These are phyloP conservation scores for Macaria liturata DNA, from an alignment of 2,888 invertebrate species.

Conservation along the genomic window DNA sequence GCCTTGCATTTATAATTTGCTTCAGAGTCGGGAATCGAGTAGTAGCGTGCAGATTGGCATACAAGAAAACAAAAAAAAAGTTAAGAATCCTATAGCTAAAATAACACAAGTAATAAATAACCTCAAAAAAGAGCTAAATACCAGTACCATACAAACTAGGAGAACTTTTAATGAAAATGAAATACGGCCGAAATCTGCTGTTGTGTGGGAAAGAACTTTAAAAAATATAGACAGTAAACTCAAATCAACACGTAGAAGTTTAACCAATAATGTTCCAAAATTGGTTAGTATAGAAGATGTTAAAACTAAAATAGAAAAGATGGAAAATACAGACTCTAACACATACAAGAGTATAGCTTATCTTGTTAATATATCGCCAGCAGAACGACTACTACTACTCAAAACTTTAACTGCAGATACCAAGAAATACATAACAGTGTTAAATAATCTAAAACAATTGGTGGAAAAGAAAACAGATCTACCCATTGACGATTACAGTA, in stretches of 20 bases:
- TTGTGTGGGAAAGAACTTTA: conserved; percentile 65
- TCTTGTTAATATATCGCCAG: conserved; percentile 45
- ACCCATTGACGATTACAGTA: conserved; percentile 39
- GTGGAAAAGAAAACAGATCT: conserved; percentile 36
- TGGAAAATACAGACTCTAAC: conserved; percentile 47
- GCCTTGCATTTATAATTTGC: conserved; percentile 66
- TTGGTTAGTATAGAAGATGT: conserved; percentile 45
- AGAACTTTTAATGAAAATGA: conserved; percentile 39
- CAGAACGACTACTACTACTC: conserved; percentile 54
- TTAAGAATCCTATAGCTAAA: conserved; percentile 39
- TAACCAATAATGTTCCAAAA: conserved; percentile 37
- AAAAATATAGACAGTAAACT: conserved; percentile 50
- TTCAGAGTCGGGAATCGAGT: conserved; percentile 30
- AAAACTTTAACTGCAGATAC: conserved; percentile 57
- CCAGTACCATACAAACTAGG: conserved; percentile 36
- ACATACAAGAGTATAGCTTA: conserved; percentile 56
- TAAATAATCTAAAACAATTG: conserved; percentile 49
- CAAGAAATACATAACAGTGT: conserved; percentile 43
- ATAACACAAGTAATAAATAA: conserved; percentile 52
- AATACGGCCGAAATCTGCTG: conserved; percentile 57
- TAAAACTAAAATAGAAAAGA: conserved; percentile 47
- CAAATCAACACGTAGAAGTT: conserved; percentile 47
- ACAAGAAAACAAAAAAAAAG: conserved; percentile 24
- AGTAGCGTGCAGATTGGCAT: not conserved
- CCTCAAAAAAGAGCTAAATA: conserved; percentile 52